These are phyloP conservation scores for Poeciliopsis prolifica DNA, from an alignment of 2,113 vertebrate species.

Conservation along the genomic window DNA sequence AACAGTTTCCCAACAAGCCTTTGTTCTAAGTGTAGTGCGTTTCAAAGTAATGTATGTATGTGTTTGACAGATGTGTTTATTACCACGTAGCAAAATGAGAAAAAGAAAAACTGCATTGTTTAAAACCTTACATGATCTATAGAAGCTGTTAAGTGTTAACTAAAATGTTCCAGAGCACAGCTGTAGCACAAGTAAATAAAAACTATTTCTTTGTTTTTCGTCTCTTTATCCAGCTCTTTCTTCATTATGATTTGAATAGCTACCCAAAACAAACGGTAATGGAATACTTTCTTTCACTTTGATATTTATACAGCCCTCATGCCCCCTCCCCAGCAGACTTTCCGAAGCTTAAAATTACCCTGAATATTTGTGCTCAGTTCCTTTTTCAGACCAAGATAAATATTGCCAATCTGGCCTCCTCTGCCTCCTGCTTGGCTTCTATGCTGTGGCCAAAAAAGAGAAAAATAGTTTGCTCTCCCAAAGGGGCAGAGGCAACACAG, in stretches of 20 bases:
- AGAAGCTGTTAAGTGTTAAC: constrained; percentile 2
- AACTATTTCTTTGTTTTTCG: not conserved
- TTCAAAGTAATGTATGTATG: constrained; percentile 26
- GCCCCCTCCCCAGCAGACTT: constrained; percentile 32
- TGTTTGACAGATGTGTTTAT: constrained; percentile 4
- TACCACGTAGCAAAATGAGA: constrained; percentile 14
- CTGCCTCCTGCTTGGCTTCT: constrained; percentile 54
- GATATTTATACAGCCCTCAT: constrained; percentile 56
- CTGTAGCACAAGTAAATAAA: constrained; percentile 26
- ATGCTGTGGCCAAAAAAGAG: constrained; percentile 49
- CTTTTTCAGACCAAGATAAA: constrained; percentile 73
- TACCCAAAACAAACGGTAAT: constrained; percentile 24
- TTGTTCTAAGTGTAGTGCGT: constrained; percentile 22
- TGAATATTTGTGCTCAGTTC: constrained; percentile 68
- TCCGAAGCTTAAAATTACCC: constrained; percentile 63
- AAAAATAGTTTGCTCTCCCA: constrained; percentile 73
- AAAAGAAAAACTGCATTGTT: not conserved
- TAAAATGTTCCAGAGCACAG: constrained; percentile 1
- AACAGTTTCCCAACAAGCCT: constrained; percentile 61
- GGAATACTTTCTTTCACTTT: constrained; percentile 54
- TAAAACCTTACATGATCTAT: constrained; percentile 15
- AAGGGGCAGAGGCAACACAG: constrained; percentile 67
- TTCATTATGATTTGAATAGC: constrained; percentile 32
- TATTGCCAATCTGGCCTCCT: constrained; percentile 69
- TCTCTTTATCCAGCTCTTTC: constrained; percentile 15